A percentile compares a stretch with the other conserved stretches of the same genome.
Evolutionary conservation across 2,888 invertebrate genomes (phyloP).

Genomic region (Amiota communis): DNA sequence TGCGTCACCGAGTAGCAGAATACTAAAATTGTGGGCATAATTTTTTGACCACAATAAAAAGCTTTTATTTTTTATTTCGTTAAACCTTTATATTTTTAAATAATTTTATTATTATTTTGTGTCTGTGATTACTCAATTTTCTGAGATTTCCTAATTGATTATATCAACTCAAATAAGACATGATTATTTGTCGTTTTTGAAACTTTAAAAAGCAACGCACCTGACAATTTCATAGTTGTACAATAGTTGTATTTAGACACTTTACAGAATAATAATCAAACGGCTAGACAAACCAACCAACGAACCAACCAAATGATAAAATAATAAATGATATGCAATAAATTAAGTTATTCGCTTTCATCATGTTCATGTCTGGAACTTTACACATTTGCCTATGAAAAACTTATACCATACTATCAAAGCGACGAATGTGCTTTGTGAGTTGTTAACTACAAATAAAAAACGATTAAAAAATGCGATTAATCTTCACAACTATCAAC

Average conservation of each 20-base stretch:
- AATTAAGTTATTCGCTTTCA: constrained; percentile 36
- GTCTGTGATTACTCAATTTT: too few species aligned
- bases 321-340: constrained; percentile 31
- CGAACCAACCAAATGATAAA: too few species aligned
- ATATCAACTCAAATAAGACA: constrained; percentile 1
- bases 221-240: not conserved
- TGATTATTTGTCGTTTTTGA: not conserved
- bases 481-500: constrained; percentile 44
- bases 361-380: constrained; percentile 20
- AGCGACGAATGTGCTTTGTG: not conserved
- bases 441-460: constrained; percentile 31
- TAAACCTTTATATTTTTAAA: too few species aligned
- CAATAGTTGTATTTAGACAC: not conserved
- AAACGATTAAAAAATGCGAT: constrained; percentile 56
- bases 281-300: not conserved
- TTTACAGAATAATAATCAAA: constrained; percentile 25
- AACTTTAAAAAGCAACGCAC: constrained; percentile 10
- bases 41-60: too few species aligned
- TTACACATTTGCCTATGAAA: not conserved
- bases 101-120: too few species aligned
- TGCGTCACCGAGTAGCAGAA: too few species aligned
- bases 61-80: too few species aligned
- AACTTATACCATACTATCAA: not conserved
- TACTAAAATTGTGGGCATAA: too few species aligned
- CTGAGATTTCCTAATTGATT: too few species aligned